Evolutionary conservation across 2,888 invertebrate genomes (phyloP).

Genomic region (Xanthorhoe designata): DNA sequence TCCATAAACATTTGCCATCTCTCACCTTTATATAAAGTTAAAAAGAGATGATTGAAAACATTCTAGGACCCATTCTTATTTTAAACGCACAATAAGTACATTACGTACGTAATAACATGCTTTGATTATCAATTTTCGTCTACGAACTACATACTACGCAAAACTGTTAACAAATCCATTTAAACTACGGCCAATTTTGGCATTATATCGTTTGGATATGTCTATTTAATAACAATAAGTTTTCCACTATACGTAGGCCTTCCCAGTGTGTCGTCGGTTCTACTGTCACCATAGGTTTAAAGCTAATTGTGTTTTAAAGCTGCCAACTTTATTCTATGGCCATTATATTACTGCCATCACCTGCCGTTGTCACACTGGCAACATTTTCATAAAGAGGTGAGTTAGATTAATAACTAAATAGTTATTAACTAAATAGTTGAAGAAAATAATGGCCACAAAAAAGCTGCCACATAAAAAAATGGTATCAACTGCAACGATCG

Average conservation of each 20-base stretch:
- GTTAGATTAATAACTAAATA: slow-evolving; percentile 24
- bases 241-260: slow-evolving; percentile 78
- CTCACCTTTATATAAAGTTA: slow-evolving; percentile 16
- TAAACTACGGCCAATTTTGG: slow-evolving; percentile 74
- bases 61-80: slow-evolving; percentile 14
- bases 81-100: slow-evolving; percentile 63
- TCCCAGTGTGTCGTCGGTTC: slow-evolving; percentile 48
- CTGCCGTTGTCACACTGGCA: slow-evolving; percentile 39
- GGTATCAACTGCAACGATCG: slow-evolving; percentile 46
- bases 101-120: slow-evolving; percentile 75
- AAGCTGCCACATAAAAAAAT: slow-evolving; percentile 50
- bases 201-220: slow-evolving; percentile 68
- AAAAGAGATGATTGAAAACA: slow-evolving; percentile 17
- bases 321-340: slow-evolving; percentile 51
- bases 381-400: slow-evolving; percentile 3
- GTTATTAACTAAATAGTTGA: no score
- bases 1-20: slow-evolving; percentile 1
- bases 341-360: slow-evolving; percentile 51
- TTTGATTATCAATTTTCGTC: slow-evolving; percentile 63
- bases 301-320: slow-evolving; percentile 68
- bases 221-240: slow-evolving; percentile 68
- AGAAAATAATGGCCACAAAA: slow-evolving; percentile 50
- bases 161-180: slow-evolving; percentile 75
- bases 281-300: slow-evolving; percentile 57
- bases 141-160: slow-evolving; percentile 78